Conservation (phyloP, 2,888 invertebrate genomes). For the Galerucella calmariensis region DNA sequence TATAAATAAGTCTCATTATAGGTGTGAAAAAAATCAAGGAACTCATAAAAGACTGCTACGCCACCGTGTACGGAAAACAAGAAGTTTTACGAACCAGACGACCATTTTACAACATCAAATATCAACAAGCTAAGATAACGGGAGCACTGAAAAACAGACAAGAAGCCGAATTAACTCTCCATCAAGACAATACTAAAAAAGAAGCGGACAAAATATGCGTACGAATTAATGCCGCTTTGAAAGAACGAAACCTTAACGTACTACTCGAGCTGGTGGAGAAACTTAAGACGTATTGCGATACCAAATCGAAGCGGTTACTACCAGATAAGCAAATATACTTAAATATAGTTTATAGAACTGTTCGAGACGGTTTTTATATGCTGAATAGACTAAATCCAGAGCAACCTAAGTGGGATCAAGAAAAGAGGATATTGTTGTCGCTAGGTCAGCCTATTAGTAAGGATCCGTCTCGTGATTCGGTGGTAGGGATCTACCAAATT, state of each 20-base stretch:
- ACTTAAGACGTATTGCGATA: constrained; percentile 63
- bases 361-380: constrained; percentile 63
- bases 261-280: constrained; percentile 61
- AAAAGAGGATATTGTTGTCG: constrained; percentile 56
- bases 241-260: constrained; percentile 41
- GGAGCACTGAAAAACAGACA: constrained; percentile 57
- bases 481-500: constrained; percentile 46
- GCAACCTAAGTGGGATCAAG: constrained; percentile 52
- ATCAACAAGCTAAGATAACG: constrained; percentile 57
- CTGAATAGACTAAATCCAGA: constrained; percentile 60
- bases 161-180: constrained; percentile 55
- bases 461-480: constrained; percentile 61
- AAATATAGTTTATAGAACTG: constrained; percentile 61
- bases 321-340: constrained; percentile 63
- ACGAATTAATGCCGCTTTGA: constrained; percentile 58
- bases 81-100: constrained; percentile 63
- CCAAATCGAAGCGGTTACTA: constrained; percentile 60
- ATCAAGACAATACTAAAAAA: constrained; percentile 58
- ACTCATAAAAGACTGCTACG: constrained; percentile 42
- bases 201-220: constrained; percentile 62
- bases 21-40: constrained; percentile 15
- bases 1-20: neutral
- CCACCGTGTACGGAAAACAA: constrained; percentile 42
- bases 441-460: constrained; percentile 57
- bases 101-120: constrained; percentile 65